Conservation (phyloP, 2,797 vertebrate genomes). For the Artibeus lituratus region DNA sequence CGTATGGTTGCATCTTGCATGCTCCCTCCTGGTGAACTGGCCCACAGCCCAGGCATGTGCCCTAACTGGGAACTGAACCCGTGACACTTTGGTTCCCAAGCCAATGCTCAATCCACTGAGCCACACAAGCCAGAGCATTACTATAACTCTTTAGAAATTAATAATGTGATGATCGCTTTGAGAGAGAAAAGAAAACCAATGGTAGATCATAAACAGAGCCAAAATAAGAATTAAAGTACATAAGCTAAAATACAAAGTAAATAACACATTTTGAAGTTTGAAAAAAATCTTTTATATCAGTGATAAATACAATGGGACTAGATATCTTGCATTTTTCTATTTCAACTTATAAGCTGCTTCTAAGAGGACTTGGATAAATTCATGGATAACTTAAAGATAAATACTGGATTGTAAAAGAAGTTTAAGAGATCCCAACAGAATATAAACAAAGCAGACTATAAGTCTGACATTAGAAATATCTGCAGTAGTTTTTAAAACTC, state of each 20-base stretch:
- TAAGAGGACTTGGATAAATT: background rate
- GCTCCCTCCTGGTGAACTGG: too few species aligned
- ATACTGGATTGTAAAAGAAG: background rate
- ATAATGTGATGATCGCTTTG: background rate
- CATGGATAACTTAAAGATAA: background rate
- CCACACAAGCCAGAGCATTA: too few species aligned
- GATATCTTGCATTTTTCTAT: background rate
- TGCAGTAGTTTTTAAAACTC: background rate
- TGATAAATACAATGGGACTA: background rate
- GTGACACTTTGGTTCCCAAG: too few species aligned
- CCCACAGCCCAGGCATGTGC: too few species aligned
- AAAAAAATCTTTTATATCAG: background rate
- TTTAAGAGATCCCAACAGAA: background rate
- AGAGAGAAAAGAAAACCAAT: background rate
- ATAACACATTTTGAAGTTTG: background rate
- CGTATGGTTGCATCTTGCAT: too few species aligned
- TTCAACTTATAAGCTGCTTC: background rate
- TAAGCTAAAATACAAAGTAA: background rate
- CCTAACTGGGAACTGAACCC: too few species aligned
- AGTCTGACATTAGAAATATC: background rate
- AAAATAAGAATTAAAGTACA: background rate
- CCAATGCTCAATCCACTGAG: too few species aligned
- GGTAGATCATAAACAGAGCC: background rate
- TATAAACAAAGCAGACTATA: background rate
- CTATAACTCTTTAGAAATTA: background rate